phyloP scores from a whole-genome alignment of 2,888 invertebrate genomes.

The Sisyra nigra region DNA sequence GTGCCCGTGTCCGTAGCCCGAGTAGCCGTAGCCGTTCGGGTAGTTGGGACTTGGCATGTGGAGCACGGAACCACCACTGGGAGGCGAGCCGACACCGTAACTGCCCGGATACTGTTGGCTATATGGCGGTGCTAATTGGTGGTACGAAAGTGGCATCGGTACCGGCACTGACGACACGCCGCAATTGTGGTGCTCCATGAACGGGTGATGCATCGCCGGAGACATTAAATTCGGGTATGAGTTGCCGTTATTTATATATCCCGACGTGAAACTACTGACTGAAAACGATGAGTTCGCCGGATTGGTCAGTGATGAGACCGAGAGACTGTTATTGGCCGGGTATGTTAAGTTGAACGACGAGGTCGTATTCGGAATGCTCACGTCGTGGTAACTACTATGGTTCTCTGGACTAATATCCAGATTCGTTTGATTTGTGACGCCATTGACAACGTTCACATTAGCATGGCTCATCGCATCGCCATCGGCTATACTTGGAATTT shows the following conservation, averaged over 20 bases:
- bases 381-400: conserved; percentile 20
- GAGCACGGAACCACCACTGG: conserved; percentile 33
- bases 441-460: background rate
- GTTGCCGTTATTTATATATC: conserved; percentile 17
- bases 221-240: conserved; percentile 20
- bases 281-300: conserved; percentile 26
- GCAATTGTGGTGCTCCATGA: conserved; percentile 30
- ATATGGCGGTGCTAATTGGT: conserved; percentile 20
- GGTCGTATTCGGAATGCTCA: conserved; percentile 24
- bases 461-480: conserved; percentile 29
- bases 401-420: conserved; percentile 13
- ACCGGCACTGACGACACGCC: conserved; percentile 28
- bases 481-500: conserved; percentile 77
- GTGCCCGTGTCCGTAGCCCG: conserved; percentile 25
- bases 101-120: conserved; percentile 21
- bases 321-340: conserved; percentile 20
- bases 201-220: conserved; percentile 20
- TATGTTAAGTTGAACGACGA: conserved; percentile 16
- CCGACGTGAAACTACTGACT: conserved; percentile 26
- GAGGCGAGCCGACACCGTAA: conserved; percentile 23
- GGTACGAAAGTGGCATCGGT: conserved; percentile 29
- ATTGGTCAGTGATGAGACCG: conserved; percentile 22
- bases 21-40: conserved; percentile 34
- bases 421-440: conserved; percentile 9
- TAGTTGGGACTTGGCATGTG: conserved; percentile 56